phyloP scores from a whole-genome alignment of 2,797 vertebrate genomes.

The Crenichthys baileyi region DNA sequence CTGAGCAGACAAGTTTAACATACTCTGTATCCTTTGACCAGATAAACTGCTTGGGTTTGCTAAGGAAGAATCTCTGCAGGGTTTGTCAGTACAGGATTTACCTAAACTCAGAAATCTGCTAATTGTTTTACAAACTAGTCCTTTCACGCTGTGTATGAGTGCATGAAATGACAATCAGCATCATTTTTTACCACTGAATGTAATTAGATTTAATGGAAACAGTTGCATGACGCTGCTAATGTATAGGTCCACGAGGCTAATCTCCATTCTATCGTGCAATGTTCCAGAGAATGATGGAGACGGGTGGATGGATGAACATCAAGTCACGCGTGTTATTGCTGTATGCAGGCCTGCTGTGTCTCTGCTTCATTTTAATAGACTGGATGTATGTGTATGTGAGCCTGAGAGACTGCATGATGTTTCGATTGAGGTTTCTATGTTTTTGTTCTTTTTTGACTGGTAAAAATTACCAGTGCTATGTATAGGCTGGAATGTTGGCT shows the following conservation, averaged over 20 bases:
- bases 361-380: neutral
- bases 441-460: no score
- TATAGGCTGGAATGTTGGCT: neutral
- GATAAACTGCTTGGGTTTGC: neutral
- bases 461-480: neutral
- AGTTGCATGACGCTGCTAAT: constrained; percentile 22
- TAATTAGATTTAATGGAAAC: constrained; percentile 11
- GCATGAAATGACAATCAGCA: neutral
- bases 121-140: neutral
- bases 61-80: neutral
- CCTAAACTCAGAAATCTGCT: neutral
- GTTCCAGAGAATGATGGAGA: constrained; percentile 26
- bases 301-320: constrained; percentile 42
- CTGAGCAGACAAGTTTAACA: neutral
- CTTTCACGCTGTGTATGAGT: neutral
- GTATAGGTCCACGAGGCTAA: constrained; percentile 26
- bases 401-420: neutral
- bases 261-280: constrained; percentile 41
- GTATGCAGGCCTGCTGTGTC: constrained; percentile 4
- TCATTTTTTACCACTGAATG: constrained; percentile 3
- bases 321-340: constrained; percentile 21
- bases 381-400: neutral
- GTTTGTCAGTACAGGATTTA: neutral
- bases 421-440: neutral
- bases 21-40: neutral